phyloP scores from a whole-genome alignment of 2,888 invertebrate genomes.

The Apodemia mormo region DNA sequence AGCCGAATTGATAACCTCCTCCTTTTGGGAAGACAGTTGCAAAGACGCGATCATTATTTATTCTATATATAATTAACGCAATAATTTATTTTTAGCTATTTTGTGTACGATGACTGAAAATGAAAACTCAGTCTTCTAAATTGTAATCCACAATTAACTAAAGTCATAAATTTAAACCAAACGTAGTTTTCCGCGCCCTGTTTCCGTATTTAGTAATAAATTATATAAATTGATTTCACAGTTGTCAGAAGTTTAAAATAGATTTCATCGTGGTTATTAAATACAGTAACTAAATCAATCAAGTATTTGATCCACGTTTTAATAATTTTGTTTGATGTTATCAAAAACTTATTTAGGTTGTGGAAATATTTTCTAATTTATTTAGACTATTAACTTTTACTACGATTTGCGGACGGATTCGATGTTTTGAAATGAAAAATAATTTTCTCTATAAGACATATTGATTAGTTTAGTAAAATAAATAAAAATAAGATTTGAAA shows the following conservation, averaged over 20 bases:
- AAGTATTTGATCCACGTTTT: conserved; percentile 25
- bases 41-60: no score
- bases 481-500: no score
- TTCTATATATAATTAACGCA: no score
- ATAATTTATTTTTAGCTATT: no score
- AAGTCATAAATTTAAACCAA: conserved; percentile 3
- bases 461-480: no score
- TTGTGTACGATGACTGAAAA: no score
- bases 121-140: no score
- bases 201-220: conserved; percentile 12
- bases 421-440: not conserved
- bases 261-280: conserved; percentile 2
- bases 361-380: conserved; percentile 29
- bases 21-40: no score
- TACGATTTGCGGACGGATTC: not conserved
- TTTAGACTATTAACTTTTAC: not conserved
- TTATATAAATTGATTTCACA: conserved; percentile 15
- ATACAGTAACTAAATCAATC: conserved; percentile 13
- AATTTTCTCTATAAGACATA: not conserved
- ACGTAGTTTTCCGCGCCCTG: conserved; percentile 3
- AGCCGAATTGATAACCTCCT: no score
- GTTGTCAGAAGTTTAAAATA: conserved; percentile 10
- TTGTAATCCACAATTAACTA: not conserved
- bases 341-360: conserved; percentile 54
- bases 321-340: conserved; percentile 54